Percentiles rank a stretch among this genome's conserved stretches.
Evolutionary conservation across 2,888 invertebrate genomes (phyloP).

Genomic region (Synanthedon formicaeformis): DNA sequence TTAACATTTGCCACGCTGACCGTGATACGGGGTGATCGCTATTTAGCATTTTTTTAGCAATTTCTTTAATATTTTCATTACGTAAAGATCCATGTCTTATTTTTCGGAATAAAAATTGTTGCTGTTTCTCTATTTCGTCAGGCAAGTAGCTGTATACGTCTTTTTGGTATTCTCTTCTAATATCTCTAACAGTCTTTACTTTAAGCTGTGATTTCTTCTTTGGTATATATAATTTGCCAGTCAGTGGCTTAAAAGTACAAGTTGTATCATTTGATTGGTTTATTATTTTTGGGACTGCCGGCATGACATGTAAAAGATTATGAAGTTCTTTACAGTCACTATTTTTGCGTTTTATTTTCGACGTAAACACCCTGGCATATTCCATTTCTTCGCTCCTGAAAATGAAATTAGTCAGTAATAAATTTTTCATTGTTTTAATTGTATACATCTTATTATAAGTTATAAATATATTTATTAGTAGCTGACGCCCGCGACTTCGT

Average conservation of each 20-base stretch:
- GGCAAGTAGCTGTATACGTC: constrained; percentile 35
- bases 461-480: too few species aligned
- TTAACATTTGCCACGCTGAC: constrained; percentile 55
- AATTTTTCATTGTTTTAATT: too few species aligned
- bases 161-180: constrained; percentile 43
- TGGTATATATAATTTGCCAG: constrained; percentile 39
- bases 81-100: constrained; percentile 38
- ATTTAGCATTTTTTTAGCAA: constrained; percentile 38
- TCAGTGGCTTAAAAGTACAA: constrained; percentile 34
- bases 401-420: too few species aligned
- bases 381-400: constrained; percentile 2
- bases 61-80: constrained; percentile 35
- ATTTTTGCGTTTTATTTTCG: constrained; percentile 34
- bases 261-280: constrained; percentile 9
- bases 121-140: constrained; percentile 40
- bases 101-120: constrained; percentile 38
- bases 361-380: constrained; percentile 32
- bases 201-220: constrained; percentile 41
- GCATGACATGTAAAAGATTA: constrained; percentile 30
- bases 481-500: too few species aligned
- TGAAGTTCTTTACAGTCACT: constrained; percentile 32
- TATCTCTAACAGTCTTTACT: constrained; percentile 51
- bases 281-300: constrained; percentile 25
- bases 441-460: too few species aligned
- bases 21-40: constrained; percentile 38